Evolutionary conservation across 2,888 invertebrate species (phyloP).

Genomic region (Himalopsyche kuldschensis): DNA sequence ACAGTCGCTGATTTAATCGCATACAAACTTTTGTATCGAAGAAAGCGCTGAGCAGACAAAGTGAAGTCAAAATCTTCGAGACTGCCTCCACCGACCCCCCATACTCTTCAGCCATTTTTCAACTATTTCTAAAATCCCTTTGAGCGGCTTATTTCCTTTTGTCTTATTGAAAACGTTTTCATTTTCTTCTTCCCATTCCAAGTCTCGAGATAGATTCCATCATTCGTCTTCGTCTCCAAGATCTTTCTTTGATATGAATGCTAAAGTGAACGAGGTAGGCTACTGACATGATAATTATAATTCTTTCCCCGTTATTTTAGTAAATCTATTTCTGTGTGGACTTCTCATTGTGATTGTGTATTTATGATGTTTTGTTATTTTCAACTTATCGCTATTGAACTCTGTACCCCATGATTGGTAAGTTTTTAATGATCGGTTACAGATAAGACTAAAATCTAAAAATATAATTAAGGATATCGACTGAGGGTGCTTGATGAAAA

Average conservation of each 20-base stretch:
- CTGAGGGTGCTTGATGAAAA: no score
- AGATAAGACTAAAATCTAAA: no score
- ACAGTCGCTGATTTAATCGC: conserved; percentile 4
- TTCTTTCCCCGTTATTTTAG: not conserved
- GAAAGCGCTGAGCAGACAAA: not conserved
- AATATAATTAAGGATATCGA: no score
- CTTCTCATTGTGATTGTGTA: no score
- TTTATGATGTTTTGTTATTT: no score
- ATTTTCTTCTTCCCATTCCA: not conserved
- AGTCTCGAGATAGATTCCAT: not conserved
- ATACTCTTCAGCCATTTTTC: not conserved
- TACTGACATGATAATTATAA: not conserved
- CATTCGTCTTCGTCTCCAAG: not conserved
- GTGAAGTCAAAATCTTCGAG: not conserved
- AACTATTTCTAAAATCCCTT: not conserved
- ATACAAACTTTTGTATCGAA: conserved; percentile 10
- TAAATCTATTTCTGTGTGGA: no score
- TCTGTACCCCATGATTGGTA: no score
- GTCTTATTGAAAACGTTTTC: not conserved
- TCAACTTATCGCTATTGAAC: no score
- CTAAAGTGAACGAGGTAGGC: not conserved
- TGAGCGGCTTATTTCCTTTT: not conserved
- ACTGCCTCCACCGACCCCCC: not conserved
- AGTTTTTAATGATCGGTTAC: no score
- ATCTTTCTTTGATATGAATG: not conserved